phyloP scores from a whole-genome alignment of 2,888 invertebrate genomes.

The Drosophila infuscata region DNA sequence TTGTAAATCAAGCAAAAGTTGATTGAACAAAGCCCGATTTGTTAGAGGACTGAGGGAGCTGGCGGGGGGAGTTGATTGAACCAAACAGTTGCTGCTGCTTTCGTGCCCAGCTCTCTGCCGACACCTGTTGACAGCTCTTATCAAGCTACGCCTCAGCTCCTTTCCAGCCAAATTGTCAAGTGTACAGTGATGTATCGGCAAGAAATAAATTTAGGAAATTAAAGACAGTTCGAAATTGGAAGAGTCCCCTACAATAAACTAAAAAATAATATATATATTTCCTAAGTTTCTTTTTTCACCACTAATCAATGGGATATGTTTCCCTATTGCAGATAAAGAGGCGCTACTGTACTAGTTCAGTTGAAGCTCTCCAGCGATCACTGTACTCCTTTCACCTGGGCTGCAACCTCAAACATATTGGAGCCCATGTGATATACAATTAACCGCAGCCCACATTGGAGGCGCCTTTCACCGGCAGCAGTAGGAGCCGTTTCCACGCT shows the following conservation, averaged over 20 bases:
- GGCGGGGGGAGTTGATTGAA: slow-evolving; percentile 26
- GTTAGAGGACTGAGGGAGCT: not conserved
- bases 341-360: not conserved
- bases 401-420: slow-evolving; percentile 24
- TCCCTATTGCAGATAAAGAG: not conserved
- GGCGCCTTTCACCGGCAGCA: slow-evolving; percentile 62
- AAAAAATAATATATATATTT: not conserved
- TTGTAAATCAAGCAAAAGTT: slow-evolving; percentile 72
- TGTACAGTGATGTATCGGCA: not conserved
- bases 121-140: slow-evolving; percentile 1
- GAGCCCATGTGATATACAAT: slow-evolving; percentile 67
- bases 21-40: slow-evolving; percentile 69
- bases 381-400: slow-evolving; percentile 63
- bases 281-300: not conserved
- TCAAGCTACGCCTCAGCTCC: not conserved
- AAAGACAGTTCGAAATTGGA: not conserved
- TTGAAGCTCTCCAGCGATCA: slow-evolving; percentile 1
- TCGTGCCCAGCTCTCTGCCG: slow-evolving; percentile 8
- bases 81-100: slow-evolving; percentile 16
- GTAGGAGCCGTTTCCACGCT: slow-evolving; percentile 31
- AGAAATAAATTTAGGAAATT: not conserved
- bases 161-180: not conserved
- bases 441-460: slow-evolving; percentile 66
- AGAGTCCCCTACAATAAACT: too few relatives aligned
- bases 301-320: not conserved